Base-by-base conservation (phyloP, 2,797 vertebrate species). In the Rhodeus uyekii region DNA sequence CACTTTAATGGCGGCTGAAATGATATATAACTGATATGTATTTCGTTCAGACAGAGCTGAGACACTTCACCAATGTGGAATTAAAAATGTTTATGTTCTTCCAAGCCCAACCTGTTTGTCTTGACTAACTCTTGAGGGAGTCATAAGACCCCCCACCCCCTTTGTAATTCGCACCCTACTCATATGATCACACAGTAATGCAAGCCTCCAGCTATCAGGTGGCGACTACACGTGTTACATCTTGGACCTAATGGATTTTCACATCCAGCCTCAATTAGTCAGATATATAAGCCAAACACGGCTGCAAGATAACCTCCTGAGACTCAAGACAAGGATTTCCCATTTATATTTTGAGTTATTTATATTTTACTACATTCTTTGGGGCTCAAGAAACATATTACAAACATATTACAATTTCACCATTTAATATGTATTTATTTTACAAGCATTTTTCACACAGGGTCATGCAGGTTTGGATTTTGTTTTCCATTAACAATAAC, bases 161-260 rank as follows among this genome's bases (percentile, higher is more conserved):
- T 14, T 12, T 7, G 24, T 55, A 79, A 79, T 58, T 44, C 36
- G 3, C 64, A 55, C 46, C 76, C 24, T 67, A 22, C 68, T 74
- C 76, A 64, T 82, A 55, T 75, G 81, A 76, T 76, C 19, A 2
- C 29, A 63, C 24, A 77, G 74, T 73, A 79, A 22, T 34, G 36
- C 76, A 74, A n/a, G 53, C 34, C 71, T 74, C 63, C 34, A 53
- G 71, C 64, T 83, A 53, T 86, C 77, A 76, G 72, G 58, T 80
- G 72, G 55, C 39, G 3, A 76, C 32, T 53, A 48, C 61, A 74
- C 64, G 38, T 76, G 77, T 46, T 71, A n/a, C 80, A 53, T 80
- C 76, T 58, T 74, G 58, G 22, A 80, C 64, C 74, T 72, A 39
- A 67, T 75, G 44, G 77, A 61, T 80, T 80, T 79, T 75, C 60